These are phyloP conservation scores for Cheilosia vulpina DNA, from an alignment of 2,888 invertebrate species.

Conservation along the genomic window DNA sequence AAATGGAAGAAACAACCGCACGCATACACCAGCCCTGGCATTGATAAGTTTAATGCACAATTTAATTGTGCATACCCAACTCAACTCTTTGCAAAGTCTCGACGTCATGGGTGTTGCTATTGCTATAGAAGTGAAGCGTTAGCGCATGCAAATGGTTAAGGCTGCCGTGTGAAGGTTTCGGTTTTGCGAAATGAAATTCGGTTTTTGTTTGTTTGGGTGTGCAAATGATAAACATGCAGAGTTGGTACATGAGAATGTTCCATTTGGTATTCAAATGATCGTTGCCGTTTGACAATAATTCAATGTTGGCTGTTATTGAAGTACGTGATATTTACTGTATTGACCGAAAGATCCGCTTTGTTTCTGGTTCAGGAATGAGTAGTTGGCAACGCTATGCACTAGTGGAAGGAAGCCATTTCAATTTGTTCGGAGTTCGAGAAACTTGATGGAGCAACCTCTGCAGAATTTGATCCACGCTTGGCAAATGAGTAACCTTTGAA, in stretches of 20 bases:
- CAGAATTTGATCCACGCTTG: too few relatives aligned
- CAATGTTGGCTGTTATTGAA: background rate
- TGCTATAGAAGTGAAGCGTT: conserved; percentile 28
- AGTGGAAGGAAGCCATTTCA: too few relatives aligned
- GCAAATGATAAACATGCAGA: too few relatives aligned
- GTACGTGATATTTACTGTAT: too few relatives aligned
- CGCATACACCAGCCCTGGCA: background rate
- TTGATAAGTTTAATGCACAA: conserved; percentile 40
- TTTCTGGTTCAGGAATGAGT: too few relatives aligned
- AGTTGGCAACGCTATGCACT: too few relatives aligned
- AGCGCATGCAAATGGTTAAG: conserved; percentile 43
- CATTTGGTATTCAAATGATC: background rate
- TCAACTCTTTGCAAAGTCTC: background rate
- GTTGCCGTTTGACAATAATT: background rate
- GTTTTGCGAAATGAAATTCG: conserved; percentile 19
- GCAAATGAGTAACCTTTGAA: too few relatives aligned
- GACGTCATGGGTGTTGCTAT: conserved; percentile 21
- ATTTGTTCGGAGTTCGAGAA: too few relatives aligned
- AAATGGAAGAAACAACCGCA: background rate
- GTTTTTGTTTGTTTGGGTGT: background rate
- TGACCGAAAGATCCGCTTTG: too few relatives aligned
- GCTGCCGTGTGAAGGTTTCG: conserved; percentile 48
- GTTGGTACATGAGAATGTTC: background rate
- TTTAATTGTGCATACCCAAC: conserved; percentile 50
- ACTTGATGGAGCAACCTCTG: too few relatives aligned